A percentile compares a stretch with the other conserved stretches of the same genome.
Evolutionary conservation across 2,888 invertebrate species (phyloP).

Genomic region (Punctoribates punctum): DNA sequence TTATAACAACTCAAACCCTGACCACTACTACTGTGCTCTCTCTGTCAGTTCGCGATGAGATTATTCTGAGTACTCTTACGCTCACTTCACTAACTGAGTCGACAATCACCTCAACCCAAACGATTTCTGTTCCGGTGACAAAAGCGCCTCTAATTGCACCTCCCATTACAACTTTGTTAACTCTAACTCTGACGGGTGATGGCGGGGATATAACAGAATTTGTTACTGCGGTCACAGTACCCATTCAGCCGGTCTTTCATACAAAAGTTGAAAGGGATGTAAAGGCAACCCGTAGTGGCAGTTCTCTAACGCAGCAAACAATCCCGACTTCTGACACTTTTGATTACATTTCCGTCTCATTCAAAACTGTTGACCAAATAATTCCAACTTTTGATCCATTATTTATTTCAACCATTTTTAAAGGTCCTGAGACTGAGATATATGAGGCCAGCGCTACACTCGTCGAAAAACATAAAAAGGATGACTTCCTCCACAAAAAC

Average conservation of each 20-base stretch:
- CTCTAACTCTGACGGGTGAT: constrained; percentile 49
- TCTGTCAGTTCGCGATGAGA: constrained; percentile 47
- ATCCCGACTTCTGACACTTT: constrained; percentile 7
- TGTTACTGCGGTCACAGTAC: constrained; percentile 49
- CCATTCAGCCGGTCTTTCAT: constrained; percentile 43
- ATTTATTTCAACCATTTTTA: constrained; percentile 47
- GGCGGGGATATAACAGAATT: constrained; percentile 49
- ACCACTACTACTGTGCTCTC: constrained; percentile 48
- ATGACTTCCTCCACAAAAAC: background rate
- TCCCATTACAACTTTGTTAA: constrained; percentile 48
- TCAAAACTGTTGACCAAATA: constrained; percentile 40
- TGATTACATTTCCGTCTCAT: constrained; percentile 40
- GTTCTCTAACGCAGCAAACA: constrained; percentile 23
- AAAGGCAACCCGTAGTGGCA: constrained; percentile 32
- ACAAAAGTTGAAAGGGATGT: constrained; percentile 43
- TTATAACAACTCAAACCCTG: constrained; percentile 47
- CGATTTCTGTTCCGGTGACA: constrained; percentile 45
- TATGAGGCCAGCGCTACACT: constrained; percentile 47
- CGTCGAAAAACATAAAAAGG: constrained; percentile 12
- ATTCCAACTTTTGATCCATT: constrained; percentile 38
- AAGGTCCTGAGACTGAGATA: constrained; percentile 48
- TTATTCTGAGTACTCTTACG: constrained; percentile 48
- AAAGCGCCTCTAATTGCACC: constrained; percentile 42
- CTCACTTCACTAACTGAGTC: constrained; percentile 47
- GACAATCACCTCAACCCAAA: constrained; percentile 47